Evolutionary conservation across 1,140 invertebrate genomes (phyloP).

Genomic region (Diploscapter pachys): DNA sequence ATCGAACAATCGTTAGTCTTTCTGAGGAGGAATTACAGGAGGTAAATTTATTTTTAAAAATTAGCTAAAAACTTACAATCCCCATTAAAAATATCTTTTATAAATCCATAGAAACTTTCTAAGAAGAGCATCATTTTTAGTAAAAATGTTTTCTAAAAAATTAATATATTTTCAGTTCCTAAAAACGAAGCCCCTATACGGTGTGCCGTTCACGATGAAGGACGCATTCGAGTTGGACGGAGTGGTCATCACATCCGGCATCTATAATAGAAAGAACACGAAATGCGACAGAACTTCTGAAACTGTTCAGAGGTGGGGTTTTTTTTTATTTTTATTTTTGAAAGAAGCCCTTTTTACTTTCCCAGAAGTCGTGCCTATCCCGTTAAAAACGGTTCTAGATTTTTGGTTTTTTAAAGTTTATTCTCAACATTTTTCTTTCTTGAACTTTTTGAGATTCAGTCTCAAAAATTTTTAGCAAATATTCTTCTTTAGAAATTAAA

Average conservation of each 20-base stretch:
- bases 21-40: constrained; percentile 38
- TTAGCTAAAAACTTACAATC: constrained; percentile 1
- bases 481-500: constrained; percentile 12
- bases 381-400: background rate
- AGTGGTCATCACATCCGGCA: constrained; percentile 38
- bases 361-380: too few relatives aligned
- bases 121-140: background rate
- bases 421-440: background rate
- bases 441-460: background rate
- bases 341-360: too few relatives aligned
- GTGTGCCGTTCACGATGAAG: constrained; percentile 56
- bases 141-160: constrained; percentile 16
- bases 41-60: constrained; percentile 23
- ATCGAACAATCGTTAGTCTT: constrained; percentile 34
- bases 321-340: background rate
- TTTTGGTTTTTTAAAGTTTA: background rate
- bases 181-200: constrained; percentile 46
- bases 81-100: background rate
- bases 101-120: background rate
- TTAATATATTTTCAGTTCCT: constrained; percentile 21
- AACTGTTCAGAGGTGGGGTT: constrained; percentile 29
- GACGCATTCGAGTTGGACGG: constrained; percentile 46
- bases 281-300: constrained; percentile 36
- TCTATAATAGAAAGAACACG: constrained; percentile 28
- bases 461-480: background rate